Conservation (phyloP, 2,113 vertebrate genomes). For the Elephantulus edwardii region DNA sequence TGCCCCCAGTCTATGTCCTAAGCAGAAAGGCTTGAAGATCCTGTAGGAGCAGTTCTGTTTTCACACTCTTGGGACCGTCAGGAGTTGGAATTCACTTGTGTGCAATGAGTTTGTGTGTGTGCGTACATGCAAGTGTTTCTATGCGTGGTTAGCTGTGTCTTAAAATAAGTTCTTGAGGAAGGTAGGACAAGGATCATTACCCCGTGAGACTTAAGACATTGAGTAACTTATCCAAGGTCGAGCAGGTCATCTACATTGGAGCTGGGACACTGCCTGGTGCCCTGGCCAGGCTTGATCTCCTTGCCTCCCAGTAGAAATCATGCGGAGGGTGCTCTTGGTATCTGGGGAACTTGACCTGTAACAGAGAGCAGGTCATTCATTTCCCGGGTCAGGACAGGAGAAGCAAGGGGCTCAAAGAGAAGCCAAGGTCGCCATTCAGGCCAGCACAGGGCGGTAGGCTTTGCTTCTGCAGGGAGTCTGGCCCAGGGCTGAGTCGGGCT, state of each 20-base stretch:
- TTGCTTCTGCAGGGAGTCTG: neutral
- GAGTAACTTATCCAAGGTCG: neutral
- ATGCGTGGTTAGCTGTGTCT: neutral
- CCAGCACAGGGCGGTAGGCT: neutral
- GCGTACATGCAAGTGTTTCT: no score
- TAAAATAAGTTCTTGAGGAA: neutral
- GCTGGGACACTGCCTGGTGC: neutral
- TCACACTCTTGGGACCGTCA: no score
- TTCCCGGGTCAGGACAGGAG: neutral
- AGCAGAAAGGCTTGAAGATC: neutral
- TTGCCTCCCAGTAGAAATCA: neutral
- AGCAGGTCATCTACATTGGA: neutral
- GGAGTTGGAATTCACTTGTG: neutral
- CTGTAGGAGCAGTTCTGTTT: no score
- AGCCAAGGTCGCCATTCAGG: neutral
- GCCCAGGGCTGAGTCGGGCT: neutral
- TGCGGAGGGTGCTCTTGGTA: neutral
- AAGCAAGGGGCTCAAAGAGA: neutral
- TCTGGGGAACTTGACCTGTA: neutral
- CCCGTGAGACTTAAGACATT: neutral
- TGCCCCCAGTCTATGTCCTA: fast-evolving
- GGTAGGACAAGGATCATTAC: neutral
- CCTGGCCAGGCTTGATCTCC: neutral
- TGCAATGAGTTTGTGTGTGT: neutral
- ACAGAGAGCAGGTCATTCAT: neutral